A percentile compares a stretch with the other conserved stretches of the same genome.
Conservation (phyloP, 2,797 vertebrate genomes). For the Lepidocolaptes lacrymiger region DNA sequence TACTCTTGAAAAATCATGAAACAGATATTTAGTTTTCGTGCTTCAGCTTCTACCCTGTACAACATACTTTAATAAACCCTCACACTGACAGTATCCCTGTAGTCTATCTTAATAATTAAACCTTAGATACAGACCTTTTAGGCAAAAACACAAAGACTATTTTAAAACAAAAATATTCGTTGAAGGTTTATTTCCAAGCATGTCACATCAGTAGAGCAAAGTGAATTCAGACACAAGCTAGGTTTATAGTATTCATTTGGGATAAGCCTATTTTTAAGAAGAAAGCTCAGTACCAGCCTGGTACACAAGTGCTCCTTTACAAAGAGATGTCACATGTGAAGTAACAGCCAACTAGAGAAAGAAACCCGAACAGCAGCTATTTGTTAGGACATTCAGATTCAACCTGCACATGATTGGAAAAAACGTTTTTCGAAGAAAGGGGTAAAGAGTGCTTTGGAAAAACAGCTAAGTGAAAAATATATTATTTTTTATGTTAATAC, state of each 20-base stretch:
- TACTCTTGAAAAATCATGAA: fast-evolving
- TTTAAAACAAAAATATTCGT: background rate
- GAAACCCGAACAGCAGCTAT: background rate
- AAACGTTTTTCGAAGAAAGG: background rate
- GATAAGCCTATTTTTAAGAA: background rate
- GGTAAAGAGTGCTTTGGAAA: background rate
- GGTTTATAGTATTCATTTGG: background rate
- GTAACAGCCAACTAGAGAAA: background rate
- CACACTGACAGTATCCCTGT: no score
- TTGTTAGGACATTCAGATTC: background rate
- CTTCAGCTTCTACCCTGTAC: background rate
- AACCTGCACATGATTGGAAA: background rate
- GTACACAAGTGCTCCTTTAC: background rate
- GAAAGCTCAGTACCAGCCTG: background rate
- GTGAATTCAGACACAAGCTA: background rate
- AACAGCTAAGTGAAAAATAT: background rate
- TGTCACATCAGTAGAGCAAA: background rate
- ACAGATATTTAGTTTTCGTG: background rate
- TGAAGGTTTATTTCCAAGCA: background rate
- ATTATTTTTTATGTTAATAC: background rate
- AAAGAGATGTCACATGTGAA: background rate
- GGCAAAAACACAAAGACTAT: background rate
- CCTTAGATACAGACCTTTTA: background rate
- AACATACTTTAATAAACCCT: background rate
- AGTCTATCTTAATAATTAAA: background rate